These are phyloP conservation scores for Andrena bicolor DNA, from an alignment of 2,888 invertebrate genomes.

Conservation along the genomic window DNA sequence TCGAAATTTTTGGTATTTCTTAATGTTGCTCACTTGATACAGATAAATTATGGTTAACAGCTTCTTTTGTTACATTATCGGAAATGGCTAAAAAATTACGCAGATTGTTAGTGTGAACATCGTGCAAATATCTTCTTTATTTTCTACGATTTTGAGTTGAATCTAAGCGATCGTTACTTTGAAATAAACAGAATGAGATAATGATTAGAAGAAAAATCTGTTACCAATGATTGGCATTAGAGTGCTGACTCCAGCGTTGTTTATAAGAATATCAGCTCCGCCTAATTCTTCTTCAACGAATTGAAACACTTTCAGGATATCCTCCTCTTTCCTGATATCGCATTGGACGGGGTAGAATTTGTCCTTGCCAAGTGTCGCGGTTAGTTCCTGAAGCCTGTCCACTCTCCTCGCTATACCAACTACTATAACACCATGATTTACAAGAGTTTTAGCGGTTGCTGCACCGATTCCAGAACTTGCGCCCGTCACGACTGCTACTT, in stretches of 20 bases:
- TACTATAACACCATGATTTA: slow-evolving; percentile 86
- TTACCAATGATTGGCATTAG: slow-evolving; percentile 79
- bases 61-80: too few relatives aligned
- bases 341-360: slow-evolving; percentile 83
- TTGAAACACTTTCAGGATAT: slow-evolving; percentile 86
- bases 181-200: neutral
- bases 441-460: slow-evolving; percentile 84
- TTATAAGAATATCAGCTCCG: slow-evolving; percentile 87
- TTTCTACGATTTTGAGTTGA: too few relatives aligned
- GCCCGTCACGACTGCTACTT: slow-evolving; percentile 89
- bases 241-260: slow-evolving; percentile 86
- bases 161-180: too few relatives aligned
- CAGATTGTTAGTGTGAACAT: too few relatives aligned
- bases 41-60: too few relatives aligned
- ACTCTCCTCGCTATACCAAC: slow-evolving; percentile 86
- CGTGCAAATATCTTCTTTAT: too few relatives aligned
- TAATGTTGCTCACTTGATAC: too few relatives aligned
- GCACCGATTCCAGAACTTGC: slow-evolving; percentile 88
- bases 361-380: slow-evolving; percentile 53
- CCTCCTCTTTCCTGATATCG: slow-evolving; percentile 86
- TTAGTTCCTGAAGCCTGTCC: slow-evolving; percentile 83
- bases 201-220: neutral
- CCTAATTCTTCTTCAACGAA: slow-evolving; percentile 86
- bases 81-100: too few relatives aligned
- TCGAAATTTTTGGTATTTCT: too few relatives aligned